phyloP scores from a whole-genome alignment of 2,113 vertebrate genomes.

The Dromaius novaehollandiae region DNA sequence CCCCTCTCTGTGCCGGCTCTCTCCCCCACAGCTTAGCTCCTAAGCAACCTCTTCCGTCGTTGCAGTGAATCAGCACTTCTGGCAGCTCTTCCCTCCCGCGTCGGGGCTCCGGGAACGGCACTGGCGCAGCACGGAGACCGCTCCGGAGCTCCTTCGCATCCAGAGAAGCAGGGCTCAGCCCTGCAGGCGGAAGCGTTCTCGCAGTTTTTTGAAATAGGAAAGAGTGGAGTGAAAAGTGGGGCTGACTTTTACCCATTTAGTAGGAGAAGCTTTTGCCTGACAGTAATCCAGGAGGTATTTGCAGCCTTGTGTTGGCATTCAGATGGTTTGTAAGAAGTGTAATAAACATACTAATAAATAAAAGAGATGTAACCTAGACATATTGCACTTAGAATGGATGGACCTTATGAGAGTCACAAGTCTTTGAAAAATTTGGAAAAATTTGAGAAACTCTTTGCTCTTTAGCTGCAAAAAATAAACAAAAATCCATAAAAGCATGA shows the following conservation, averaged over 20 bases:
- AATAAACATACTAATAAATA: background rate
- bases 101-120: background rate
- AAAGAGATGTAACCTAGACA: background rate
- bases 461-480: background rate
- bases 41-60: background rate
- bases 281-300: background rate
- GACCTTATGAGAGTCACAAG: background rate
- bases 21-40: background rate
- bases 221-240: background rate
- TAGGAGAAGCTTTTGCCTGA: background rate
- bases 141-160: accelerated
- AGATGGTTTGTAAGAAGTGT: background rate
- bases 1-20: background rate
- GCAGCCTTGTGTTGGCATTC: background rate
- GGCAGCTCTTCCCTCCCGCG: background rate
- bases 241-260: background rate
- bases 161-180: accelerated
- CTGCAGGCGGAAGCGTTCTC: background rate
- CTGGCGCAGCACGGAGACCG: background rate
- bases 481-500: background rate
- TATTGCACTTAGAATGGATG: background rate
- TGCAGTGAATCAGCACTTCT: conserved; percentile 69
- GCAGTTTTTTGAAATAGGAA: background rate
- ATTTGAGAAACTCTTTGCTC: background rate
- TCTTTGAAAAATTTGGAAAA: background rate